These are phyloP conservation scores for Sylvia atricapilla DNA, from an alignment of 2,113 vertebrate species.

Conservation along the genomic window DNA sequence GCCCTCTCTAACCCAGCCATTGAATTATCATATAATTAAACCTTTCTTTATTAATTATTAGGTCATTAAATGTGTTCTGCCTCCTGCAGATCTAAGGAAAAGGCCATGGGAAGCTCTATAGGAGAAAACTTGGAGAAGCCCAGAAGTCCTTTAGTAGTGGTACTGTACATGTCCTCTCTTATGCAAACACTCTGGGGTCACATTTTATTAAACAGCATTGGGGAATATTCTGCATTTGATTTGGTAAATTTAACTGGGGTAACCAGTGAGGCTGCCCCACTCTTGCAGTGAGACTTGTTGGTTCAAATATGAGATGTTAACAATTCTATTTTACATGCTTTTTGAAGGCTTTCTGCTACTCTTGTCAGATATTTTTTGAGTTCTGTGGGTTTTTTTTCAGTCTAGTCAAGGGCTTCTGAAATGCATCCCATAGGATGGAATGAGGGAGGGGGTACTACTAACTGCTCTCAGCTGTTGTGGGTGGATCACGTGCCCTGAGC, in stretches of 20 bases:
- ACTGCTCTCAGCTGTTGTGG: constrained; percentile 1
- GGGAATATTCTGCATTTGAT: not conserved
- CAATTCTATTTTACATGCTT: not conserved
- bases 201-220: not conserved
- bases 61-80: not conserved
- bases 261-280: not conserved
- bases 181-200: not conserved
- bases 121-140: not conserved
- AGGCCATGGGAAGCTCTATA: not conserved
- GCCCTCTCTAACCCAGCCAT: not conserved
- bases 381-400: accelerated
- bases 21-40: not conserved
- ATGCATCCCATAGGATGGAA: not conserved
- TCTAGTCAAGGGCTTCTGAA: not conserved
- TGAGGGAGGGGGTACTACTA: not conserved
- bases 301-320: not conserved
- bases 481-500: not conserved
- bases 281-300: not conserved
- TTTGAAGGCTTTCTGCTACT: not conserved
- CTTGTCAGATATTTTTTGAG: not conserved
- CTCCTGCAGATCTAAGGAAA: not conserved
- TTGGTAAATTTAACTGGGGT: not conserved
- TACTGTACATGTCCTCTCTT: accelerated
- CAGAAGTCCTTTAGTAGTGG: not conserved
- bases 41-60: not conserved